phyloP scores from a whole-genome alignment of 2,888 invertebrate species.

The Pristionchus japonicus region DNA sequence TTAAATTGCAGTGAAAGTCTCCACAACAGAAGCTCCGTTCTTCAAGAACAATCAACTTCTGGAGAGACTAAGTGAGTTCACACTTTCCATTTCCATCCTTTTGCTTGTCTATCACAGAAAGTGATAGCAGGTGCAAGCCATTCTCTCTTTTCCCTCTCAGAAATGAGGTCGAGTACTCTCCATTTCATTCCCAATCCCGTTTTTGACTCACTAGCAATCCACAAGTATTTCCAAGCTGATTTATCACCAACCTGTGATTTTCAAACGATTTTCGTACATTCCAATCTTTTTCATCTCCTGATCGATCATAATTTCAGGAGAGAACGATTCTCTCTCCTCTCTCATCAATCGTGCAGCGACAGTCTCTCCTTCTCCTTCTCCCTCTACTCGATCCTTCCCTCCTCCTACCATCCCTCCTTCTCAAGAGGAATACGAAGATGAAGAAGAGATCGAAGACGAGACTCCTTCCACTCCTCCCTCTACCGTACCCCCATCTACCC shows the following conservation, averaged over 20 bases:
- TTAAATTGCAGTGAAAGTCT: not conserved
- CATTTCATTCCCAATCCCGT: constrained; percentile 17
- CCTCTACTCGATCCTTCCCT: not conserved
- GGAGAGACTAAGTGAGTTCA: constrained; percentile 10
- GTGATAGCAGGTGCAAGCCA: not conserved
- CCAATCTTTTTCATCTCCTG: too few species aligned
- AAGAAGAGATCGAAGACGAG: constrained; percentile 12
- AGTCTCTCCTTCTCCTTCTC: not conserved
- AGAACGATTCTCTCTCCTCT: not conserved
- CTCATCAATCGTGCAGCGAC: constrained; percentile 21
- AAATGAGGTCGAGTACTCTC: not conserved
- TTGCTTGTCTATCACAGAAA: not conserved
- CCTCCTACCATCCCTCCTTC: not conserved
- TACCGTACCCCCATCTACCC: not conserved
- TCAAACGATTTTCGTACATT: too few species aligned
- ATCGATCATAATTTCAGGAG: too few species aligned
- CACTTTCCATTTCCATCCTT: not conserved
- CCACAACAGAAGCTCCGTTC: constrained; percentile 1
- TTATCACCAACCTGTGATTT: too few species aligned
- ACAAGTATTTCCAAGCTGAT: not conserved
- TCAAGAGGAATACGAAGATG: constrained; percentile 31
- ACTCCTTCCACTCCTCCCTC: not conserved
- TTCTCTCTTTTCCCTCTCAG: not conserved
- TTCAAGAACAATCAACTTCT: constrained; percentile 37
- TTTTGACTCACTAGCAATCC: not conserved